Conservation (phyloP, 2,113 vertebrate species). For the Nycticorax nycticorax region DNA sequence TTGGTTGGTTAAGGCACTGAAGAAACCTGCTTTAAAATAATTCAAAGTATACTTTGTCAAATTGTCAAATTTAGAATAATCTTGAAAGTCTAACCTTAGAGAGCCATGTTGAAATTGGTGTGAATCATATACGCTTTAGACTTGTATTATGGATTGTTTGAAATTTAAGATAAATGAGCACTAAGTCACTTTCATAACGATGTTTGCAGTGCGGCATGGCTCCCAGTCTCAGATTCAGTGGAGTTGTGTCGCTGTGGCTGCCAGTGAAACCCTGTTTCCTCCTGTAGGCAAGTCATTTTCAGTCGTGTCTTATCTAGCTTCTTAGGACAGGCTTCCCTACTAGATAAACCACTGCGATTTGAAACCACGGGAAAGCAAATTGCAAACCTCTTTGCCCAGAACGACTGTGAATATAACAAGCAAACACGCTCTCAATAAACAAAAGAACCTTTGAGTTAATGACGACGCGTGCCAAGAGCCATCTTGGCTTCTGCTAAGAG, state of each 20-base stretch:
- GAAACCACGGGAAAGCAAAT: neutral
- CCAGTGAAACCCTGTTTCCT: neutral
- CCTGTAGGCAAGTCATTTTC: neutral
- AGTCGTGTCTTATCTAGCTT: neutral
- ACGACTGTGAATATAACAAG: neutral
- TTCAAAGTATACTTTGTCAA: neutral
- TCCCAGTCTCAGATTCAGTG: neutral
- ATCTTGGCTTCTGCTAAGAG: neutral
- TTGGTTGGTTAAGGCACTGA: neutral
- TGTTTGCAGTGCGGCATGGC: neutral
- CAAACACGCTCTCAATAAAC: neutral
- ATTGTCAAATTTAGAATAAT: neutral
- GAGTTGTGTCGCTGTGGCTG: neutral
- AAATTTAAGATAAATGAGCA: neutral
- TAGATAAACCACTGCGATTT: neutral
- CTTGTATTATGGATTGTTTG: neutral
- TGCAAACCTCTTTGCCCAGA: neutral
- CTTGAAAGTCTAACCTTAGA: neutral
- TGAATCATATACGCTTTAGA: neutral
- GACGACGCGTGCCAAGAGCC: neutral
- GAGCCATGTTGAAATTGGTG: neutral
- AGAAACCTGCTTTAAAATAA: neutral
- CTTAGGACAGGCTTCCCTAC: neutral
- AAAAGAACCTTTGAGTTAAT: neutral
- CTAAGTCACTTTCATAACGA: neutral